These are phyloP conservation scores for Aphrophora alni DNA, from an alignment of 2,888 invertebrate species.

Conservation along the genomic window DNA sequence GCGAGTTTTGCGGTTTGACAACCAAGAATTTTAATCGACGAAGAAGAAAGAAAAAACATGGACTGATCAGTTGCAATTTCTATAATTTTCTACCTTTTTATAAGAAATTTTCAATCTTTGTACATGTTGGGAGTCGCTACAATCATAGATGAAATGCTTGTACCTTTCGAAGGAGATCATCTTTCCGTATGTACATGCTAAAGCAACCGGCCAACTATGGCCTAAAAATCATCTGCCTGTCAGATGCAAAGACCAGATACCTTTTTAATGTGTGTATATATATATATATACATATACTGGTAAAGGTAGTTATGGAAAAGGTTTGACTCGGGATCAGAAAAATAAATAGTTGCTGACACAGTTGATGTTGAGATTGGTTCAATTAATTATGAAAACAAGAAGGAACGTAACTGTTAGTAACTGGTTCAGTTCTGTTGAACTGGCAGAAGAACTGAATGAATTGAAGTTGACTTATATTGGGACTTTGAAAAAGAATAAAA, in stretches of 20 bases:
- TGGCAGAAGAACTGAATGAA: background rate
- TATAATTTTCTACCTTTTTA: background rate
- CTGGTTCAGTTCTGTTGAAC: background rate
- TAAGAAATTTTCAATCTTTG: background rate
- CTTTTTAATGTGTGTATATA: background rate
- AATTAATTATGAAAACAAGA: background rate
- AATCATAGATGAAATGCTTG: background rate
- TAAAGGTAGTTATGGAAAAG: background rate
- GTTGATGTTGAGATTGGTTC: background rate
- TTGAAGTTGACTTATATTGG: background rate
- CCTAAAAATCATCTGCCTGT: background rate
- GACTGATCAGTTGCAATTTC: background rate
- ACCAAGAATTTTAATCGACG: background rate
- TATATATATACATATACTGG: background rate
- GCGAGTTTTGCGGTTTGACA: constrained; percentile 2
- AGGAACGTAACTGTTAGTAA: background rate
- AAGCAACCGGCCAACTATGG: background rate
- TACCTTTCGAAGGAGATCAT: background rate
- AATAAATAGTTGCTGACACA: background rate
- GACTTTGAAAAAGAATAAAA: background rate
- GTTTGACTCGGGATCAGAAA: background rate
- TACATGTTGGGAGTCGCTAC: background rate
- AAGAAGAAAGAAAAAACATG: background rate
- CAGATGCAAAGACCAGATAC: background rate
- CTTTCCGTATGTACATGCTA: background rate